Conservation (phyloP, 2,113 vertebrate genomes). For the Paramisgurnus dabryanus region DNA sequence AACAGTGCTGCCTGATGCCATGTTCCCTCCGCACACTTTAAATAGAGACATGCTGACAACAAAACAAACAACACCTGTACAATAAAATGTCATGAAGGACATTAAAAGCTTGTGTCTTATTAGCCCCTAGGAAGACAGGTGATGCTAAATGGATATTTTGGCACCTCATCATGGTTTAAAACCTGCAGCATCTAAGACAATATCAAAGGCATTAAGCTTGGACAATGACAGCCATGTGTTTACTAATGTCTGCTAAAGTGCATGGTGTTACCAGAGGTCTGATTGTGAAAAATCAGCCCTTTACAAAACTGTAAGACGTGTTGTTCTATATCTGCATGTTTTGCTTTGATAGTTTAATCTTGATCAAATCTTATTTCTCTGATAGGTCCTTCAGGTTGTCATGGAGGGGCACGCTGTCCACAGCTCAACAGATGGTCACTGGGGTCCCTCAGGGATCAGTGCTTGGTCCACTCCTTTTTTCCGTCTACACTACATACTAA, state of each 20-base stretch:
- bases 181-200: slow-evolving; percentile 54
- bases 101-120: slow-evolving; percentile 62
- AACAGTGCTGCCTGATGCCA: slow-evolving; percentile 41
- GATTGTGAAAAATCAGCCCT: too few species aligned
- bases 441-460: too few species aligned
- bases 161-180: slow-evolving; percentile 58
- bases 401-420: too few species aligned
- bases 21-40: background rate
- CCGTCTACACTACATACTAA: too few species aligned
- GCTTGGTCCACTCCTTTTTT: too few species aligned
- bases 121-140: slow-evolving; percentile 55
- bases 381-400: too few species aligned
- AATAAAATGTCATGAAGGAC: slow-evolving; percentile 73
- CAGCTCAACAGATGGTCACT: too few species aligned
- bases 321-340: too few species aligned
- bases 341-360: too few species aligned
- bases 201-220: slow-evolving; percentile 49
- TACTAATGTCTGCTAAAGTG: background rate
- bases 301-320: too few species aligned
- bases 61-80: slow-evolving; percentile 74
- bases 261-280: background rate
- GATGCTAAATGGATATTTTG: slow-evolving; percentile 54
- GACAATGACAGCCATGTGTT: background rate
- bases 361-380: too few species aligned
- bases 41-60: slow-evolving; percentile 45